Conservation (phyloP, 2,113 vertebrate species). For the Petromus typicus region DNA sequence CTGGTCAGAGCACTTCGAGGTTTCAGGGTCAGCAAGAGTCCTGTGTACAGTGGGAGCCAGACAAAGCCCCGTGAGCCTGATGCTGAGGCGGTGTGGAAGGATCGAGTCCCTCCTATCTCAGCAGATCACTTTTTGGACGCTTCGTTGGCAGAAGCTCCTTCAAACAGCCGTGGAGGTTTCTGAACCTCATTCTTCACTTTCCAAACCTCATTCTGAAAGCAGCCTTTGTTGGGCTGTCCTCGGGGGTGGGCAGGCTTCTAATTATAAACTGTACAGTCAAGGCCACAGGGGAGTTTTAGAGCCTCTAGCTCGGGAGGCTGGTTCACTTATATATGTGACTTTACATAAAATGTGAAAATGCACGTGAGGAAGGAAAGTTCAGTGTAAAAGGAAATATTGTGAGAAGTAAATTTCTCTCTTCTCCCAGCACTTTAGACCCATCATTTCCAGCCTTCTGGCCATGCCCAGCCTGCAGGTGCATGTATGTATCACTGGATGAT, state of each 20-base stretch:
- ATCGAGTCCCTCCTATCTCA: neutral
- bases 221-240: conserved; percentile 27
- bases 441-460: neutral
- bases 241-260: neutral
- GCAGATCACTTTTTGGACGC: neutral
- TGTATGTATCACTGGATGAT: rapidly evolving
- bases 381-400: neutral
- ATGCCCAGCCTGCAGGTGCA: neutral
- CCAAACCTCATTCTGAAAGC: conserved; percentile 71
- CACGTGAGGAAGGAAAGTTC: neutral
- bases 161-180: conserved; percentile 21
- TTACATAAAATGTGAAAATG: neutral
- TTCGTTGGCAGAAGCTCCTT: neutral
- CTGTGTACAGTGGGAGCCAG: neutral
- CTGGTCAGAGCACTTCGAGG: no score
- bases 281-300: neutral
- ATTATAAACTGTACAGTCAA: conserved; percentile 6
- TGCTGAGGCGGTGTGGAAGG: neutral
- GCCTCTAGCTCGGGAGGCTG: neutral
- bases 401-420: neutral
- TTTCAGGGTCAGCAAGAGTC: no score
- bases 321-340: rapidly evolving
- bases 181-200: conserved; percentile 35
- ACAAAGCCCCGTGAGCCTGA: neutral
- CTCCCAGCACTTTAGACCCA: neutral